These are phyloP conservation scores for Panzeria rudis DNA, from an alignment of 2,888 invertebrate genomes.

Conservation along the genomic window DNA sequence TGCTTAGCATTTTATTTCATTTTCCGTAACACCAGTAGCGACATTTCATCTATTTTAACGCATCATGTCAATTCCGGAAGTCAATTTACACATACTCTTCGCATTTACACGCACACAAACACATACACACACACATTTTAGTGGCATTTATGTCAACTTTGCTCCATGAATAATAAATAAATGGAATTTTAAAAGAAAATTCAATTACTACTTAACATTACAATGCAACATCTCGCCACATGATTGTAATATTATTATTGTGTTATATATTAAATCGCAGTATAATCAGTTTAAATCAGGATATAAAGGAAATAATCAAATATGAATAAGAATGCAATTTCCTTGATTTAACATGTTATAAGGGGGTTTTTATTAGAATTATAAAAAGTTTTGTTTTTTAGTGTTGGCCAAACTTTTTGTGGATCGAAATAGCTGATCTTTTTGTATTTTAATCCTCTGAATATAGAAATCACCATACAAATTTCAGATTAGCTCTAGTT, in stretches of 20 bases:
- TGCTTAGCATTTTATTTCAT: slow-evolving; percentile 69
- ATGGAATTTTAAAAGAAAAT: slow-evolving; percentile 61
- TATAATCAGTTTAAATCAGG: slow-evolving; percentile 36
- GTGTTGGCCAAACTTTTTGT: no score
- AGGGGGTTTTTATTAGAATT: no score
- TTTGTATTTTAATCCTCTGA: no score
- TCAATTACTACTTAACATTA: slow-evolving; percentile 65
- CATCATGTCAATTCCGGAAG: slow-evolving; percentile 72
- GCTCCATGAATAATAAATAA: slow-evolving; percentile 60
- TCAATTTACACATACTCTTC: slow-evolving; percentile 65
- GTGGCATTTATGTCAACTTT: slow-evolving; percentile 62
- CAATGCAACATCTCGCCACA: slow-evolving; percentile 46
- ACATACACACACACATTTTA: slow-evolving; percentile 20
- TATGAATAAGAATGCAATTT: slow-evolving; percentile 10
- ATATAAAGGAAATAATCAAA: not conserved
- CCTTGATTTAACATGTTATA: no score
- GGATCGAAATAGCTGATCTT: no score
- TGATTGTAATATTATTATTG: slow-evolving; percentile 51
- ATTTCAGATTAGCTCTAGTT: no score
- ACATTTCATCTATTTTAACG: slow-evolving; percentile 53
- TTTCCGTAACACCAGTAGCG: slow-evolving; percentile 66
- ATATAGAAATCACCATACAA: no score
- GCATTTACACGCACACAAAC: not conserved
- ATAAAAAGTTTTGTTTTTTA: no score
- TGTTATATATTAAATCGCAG: slow-evolving; percentile 47